phyloP scores from a whole-genome alignment of 1,140 invertebrate genomes.

The Forficula auricularia region DNA sequence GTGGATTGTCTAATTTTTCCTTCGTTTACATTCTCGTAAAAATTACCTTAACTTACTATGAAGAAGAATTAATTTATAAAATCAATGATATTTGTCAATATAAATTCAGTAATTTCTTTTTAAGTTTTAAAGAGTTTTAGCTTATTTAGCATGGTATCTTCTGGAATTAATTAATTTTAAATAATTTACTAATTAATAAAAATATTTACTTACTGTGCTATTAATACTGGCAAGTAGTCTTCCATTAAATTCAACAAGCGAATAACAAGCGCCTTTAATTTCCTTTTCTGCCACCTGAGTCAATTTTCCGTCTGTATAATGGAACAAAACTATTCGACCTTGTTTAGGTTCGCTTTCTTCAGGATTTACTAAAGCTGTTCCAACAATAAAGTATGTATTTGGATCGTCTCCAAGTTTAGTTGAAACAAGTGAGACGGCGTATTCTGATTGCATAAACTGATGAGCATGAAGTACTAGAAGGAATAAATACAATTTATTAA shows the following conservation, averaged over 20 bases:
- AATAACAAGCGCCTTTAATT: slow-evolving; percentile 87
- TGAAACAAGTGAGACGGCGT: slow-evolving; percentile 75
- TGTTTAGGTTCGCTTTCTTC: slow-evolving; percentile 90
- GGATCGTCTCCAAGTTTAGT: slow-evolving; percentile 81
- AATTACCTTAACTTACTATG: too few relatives aligned
- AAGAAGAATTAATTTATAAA: too few relatives aligned
- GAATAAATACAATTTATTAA: slow-evolving; percentile 2
- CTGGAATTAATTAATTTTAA: too few relatives aligned
- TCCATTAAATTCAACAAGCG: slow-evolving; percentile 81
- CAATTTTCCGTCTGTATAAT: slow-evolving; percentile 79
- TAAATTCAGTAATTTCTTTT: too few relatives aligned
- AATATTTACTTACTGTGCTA: slow-evolving; percentile 78
- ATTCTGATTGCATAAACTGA: slow-evolving; percentile 75
- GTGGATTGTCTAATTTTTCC: too few relatives aligned
- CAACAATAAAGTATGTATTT: slow-evolving; percentile 82
- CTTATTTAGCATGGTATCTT: too few relatives aligned
- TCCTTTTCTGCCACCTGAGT: slow-evolving; percentile 86
- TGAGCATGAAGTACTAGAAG: slow-evolving; percentile 71
- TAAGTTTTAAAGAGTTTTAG: too few relatives aligned
- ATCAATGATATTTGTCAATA: too few relatives aligned
- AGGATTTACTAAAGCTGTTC: slow-evolving; percentile 80
- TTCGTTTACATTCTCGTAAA: too few relatives aligned
- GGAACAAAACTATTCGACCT: slow-evolving; percentile 76
- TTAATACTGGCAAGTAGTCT: slow-evolving; percentile 92
- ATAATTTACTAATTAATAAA: too few relatives aligned